Evolutionary conservation across 2,888 invertebrate species (phyloP).

Genomic region (Maniola hyperantus): DNA sequence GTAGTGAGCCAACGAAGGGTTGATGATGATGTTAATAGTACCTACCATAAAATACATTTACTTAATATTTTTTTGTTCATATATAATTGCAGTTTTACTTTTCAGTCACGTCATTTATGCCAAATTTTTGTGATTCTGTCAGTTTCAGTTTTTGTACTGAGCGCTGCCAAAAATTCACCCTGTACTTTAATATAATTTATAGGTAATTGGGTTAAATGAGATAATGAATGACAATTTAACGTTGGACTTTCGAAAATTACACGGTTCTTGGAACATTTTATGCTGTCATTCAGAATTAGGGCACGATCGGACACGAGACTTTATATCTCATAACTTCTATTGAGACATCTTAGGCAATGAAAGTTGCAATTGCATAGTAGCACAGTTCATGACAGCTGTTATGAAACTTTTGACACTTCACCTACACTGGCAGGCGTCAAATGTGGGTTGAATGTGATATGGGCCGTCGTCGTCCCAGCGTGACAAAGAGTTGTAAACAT

Average conservation of each 20-base stretch:
- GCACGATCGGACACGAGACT: background rate
- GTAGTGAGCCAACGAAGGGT: no score
- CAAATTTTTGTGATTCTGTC: background rate
- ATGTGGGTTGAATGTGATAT: no score
- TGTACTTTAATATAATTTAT: slow-evolving; percentile 46
- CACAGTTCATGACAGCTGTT: no score
- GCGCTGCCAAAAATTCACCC: background rate
- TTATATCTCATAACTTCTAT: background rate
- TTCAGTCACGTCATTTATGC: background rate
- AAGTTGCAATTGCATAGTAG: no score
- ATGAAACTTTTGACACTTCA: no score
- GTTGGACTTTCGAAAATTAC: slow-evolving; percentile 17
- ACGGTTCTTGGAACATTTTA: slow-evolving; percentile 5
- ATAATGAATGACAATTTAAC: slow-evolving; percentile 26
- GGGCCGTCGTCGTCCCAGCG: no score
- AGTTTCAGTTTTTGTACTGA: background rate
- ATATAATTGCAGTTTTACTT: background rate
- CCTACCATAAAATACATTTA: no score
- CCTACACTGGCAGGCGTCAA: no score
- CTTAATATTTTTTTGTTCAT: background rate
- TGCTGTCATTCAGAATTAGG: slow-evolving; percentile 15
- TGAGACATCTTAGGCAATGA: background rate
- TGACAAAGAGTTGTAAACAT: no score
- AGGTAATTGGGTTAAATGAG: slow-evolving; percentile 66
- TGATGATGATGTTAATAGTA: no score